phyloP scores from a whole-genome alignment of 2,113 vertebrate species.

The Nicator chloris region DNA sequence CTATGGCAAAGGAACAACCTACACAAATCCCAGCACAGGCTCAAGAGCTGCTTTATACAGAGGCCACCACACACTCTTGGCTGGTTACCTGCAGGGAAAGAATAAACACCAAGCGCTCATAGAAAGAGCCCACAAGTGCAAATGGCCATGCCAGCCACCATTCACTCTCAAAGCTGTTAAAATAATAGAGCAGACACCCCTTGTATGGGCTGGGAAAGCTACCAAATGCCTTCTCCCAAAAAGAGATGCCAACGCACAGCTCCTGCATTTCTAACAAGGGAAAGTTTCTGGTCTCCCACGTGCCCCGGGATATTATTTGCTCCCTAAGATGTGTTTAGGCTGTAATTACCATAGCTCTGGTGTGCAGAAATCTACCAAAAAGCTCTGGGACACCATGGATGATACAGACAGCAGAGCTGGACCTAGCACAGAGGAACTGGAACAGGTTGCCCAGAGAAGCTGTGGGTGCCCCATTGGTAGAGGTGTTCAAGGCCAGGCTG shows the following conservation, averaged over 20 bases:
- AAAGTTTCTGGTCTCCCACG: background rate
- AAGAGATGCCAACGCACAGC: background rate
- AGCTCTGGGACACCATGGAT: rapidly evolving
- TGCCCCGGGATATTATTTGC: background rate
- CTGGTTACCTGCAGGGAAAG: slow-evolving; percentile 10
- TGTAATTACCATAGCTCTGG: background rate
- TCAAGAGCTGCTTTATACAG: background rate
- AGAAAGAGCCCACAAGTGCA: background rate
- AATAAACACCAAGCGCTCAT: background rate
- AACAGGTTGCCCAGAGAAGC: background rate
- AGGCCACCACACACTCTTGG: background rate
- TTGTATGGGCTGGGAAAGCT: background rate
- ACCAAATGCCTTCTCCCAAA: background rate
- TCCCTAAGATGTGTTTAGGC: background rate
- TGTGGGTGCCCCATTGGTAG: background rate
- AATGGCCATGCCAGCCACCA: background rate
- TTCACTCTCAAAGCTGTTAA: background rate
- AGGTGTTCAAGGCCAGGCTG: background rate
- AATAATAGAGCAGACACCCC: background rate
- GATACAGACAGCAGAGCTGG: background rate
- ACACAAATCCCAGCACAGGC: background rate
- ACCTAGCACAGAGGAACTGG: too few relatives aligned
- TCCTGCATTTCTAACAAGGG: background rate
- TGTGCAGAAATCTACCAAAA: background rate
- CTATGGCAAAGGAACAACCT: background rate